Base-by-base conservation (phyloP, 1,140 invertebrate genomes). In the Drosophila leontia region DNA sequence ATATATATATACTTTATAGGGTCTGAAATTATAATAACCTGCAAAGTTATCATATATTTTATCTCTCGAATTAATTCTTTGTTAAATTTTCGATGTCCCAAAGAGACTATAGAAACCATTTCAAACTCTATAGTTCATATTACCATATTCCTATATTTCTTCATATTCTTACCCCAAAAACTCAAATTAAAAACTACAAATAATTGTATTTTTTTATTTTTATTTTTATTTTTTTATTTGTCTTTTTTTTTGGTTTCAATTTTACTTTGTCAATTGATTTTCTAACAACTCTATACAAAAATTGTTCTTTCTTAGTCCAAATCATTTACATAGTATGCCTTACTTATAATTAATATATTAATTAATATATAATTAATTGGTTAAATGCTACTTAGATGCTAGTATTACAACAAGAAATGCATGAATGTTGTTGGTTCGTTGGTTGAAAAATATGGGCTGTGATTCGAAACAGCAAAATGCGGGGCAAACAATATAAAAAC, bases 261-360 rank as follows among this genome's bases (percentile, higher is more conserved):
- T 79, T 71, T 65, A 47, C 69, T 68, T 19, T 60, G 69, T 76
- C 51, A 65, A 82, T 86, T 82, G 75, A 76, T 82, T 87, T 87
- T 82, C 63, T 81, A 87, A 86, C 83, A 87, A 82, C 71, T 86
- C 57, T 80, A 82, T 87, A 86, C 78, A 82, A 86, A 86, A 86
- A 82, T 82, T 78, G 78, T 76, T 57, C 50, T 34, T 82, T 61
- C 51, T 86, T 78, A 23, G 39, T 61, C 32, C 4, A 15, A 70
- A 4, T 35, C 63, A 62, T 82, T 58, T 70, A 83, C 63, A 77
- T 55, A 71, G 32, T 39, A 72, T 56, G 32, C 44, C 48, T 71
- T 44, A 39, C 55, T 67, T 23, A 23, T 2, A 23, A 1, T 23
- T 23, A 23, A 23, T 23, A 23, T 23, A 23, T 23, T 23, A 2